A percentile compares a stretch with the other conserved stretches of the same genome.
Conservation (phyloP, 2,888 invertebrate species). For the Chalcosyrphus nemorum region DNA sequence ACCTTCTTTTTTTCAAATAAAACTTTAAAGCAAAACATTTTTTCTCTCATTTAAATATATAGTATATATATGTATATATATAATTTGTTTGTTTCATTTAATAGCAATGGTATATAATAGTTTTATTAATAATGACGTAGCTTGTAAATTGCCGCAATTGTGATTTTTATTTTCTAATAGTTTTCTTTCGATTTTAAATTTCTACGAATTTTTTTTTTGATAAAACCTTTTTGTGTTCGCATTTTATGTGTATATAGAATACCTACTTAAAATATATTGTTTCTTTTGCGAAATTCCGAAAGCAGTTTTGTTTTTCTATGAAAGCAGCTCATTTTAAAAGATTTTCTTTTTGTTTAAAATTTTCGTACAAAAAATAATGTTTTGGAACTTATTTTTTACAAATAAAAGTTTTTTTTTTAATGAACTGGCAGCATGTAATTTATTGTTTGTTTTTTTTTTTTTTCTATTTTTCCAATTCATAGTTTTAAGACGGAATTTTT, state of each 20-base stretch:
- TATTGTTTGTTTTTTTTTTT: conserved; percentile 55
- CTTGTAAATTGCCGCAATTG: conserved; percentile 47
- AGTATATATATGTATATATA: conserved; percentile 36
- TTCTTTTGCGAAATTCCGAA: conserved; percentile 49
- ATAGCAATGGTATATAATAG: conserved; percentile 37
- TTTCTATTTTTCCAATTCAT: conserved; percentile 28
- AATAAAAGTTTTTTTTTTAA: conserved; percentile 1
- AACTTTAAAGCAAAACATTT: conserved; percentile 18
- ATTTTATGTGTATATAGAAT: conserved; percentile 37
- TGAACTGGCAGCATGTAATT: conserved; percentile 55
- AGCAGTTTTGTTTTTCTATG: conserved; percentile 36
- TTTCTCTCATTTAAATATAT: conserved; percentile 18
- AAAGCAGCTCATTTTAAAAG: conserved; percentile 52
- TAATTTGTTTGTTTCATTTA: conserved; percentile 13
- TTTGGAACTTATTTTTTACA: conserved; percentile 36
- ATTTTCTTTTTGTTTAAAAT: background rate
- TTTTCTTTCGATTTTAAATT: background rate
- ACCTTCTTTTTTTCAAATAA: background rate
- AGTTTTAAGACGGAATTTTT: conserved; percentile 54
- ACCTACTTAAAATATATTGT: conserved; percentile 42
- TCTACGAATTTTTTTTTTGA: background rate
- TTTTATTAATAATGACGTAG: conserved; percentile 40
- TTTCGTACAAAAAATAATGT: conserved; percentile 47
- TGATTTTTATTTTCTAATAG: conserved; percentile 14
- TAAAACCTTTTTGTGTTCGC: background rate